A percentile compares a stretch with the other conserved stretches of the same genome.
Conservation (phyloP, 2,113 vertebrate species). For the Cairina moschata region DNA sequence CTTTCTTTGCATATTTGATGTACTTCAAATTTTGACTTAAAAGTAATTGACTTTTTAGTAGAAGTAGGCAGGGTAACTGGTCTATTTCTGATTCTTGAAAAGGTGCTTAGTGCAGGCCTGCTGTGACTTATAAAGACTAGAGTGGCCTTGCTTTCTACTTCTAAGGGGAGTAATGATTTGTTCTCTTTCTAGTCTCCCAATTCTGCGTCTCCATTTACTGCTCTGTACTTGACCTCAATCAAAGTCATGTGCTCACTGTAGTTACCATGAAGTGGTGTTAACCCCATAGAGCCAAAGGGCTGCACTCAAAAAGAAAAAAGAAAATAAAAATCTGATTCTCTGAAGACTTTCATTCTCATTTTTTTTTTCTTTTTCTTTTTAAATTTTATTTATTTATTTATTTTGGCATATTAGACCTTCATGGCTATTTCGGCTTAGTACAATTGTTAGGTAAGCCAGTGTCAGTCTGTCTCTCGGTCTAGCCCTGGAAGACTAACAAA, state of each 20-base stretch:
- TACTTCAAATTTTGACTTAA: background rate
- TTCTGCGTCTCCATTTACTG: background rate
- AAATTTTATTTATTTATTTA: no score
- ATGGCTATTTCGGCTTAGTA: background rate
- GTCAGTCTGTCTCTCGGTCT: background rate
- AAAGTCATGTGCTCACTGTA: background rate
- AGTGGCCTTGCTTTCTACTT: background rate
- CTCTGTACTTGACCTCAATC: background rate
- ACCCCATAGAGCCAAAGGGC: background rate
- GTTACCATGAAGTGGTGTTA: background rate
- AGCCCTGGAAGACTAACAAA: background rate
- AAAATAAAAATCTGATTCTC: background rate
- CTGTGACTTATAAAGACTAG: background rate
- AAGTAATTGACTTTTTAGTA: background rate
- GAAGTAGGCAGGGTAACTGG: background rate
- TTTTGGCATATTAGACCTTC: background rate
- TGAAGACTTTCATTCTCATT: background rate
- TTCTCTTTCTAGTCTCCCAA: background rate
- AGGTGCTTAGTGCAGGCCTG: background rate
- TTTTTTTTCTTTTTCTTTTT: no score
- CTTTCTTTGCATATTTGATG: background rate
- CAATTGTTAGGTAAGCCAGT: background rate
- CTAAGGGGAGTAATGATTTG: background rate
- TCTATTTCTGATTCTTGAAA: background rate
- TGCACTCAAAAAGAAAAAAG: background rate